Evolutionary conservation across 2,113 vertebrate species (phyloP).

Genomic region (Prochilodus magdalenae): DNA sequence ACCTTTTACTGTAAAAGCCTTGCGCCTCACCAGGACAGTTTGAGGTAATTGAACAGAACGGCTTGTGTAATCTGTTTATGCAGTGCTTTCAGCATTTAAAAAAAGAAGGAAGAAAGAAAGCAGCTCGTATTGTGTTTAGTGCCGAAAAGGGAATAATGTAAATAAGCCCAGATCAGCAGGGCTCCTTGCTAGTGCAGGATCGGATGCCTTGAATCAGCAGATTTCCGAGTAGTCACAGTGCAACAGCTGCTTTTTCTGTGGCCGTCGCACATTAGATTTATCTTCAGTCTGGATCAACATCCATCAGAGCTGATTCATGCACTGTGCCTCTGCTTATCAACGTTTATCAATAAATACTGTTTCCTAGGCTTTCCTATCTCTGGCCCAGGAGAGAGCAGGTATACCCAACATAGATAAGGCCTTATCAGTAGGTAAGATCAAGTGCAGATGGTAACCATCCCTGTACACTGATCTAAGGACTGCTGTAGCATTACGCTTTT

Average conservation of each 20-base stretch:
- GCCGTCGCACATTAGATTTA: neutral
- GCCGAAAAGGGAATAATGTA: neutral
- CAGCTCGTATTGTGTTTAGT: neutral
- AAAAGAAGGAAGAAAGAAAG: constrained; percentile 7
- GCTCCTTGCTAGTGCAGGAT: neutral
- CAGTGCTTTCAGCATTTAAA: constrained; percentile 24
- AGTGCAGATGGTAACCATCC: neutral
- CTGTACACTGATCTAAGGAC: neutral
- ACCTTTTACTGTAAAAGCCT: constrained; percentile 6
- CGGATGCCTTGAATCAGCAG: neutral
- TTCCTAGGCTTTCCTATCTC: neutral
- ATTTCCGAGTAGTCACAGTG: neutral
- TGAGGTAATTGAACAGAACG: constrained; percentile 12
- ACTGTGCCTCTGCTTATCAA: neutral
- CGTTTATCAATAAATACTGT: constrained; percentile 1
- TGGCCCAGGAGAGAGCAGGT: neutral
- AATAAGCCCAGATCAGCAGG: constrained; percentile 15
- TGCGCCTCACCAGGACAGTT: neutral
- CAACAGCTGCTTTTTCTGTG: neutral
- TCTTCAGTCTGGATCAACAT: constrained; percentile 3
- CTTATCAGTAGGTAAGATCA: neutral
- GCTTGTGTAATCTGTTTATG: constrained; percentile 3
- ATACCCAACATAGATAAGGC: neutral
- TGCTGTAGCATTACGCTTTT: neutral
- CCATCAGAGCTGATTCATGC: neutral